Conservation (phyloP, 2,888 invertebrate genomes). For the Nezara viridula region DNA sequence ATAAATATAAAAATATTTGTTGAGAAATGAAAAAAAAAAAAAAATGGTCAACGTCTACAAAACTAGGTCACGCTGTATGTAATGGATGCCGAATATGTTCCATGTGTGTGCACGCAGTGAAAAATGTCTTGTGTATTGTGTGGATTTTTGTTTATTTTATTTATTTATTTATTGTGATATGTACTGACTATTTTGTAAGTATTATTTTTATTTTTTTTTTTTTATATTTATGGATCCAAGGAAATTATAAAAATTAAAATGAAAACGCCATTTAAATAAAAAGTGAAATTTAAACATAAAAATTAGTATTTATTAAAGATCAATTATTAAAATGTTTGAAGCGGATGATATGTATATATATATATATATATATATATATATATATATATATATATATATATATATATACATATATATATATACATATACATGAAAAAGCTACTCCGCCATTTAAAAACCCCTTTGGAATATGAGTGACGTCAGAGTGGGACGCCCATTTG, state of each 20-base stretch:
- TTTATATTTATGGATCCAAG: not conserved
- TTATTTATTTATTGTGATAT: no score
- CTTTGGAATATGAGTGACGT: not conserved
- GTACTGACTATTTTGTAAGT: not conserved
- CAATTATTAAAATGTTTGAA: not conserved
- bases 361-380: no score
- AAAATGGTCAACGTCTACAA: not conserved
- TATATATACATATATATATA: no score
- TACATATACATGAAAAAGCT: not conserved
- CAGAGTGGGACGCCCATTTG: conserved; percentile 23
- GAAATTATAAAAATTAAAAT: no score
- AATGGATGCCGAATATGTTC: not conserved
- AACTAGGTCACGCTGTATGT: not conserved
- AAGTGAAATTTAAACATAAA: not conserved
- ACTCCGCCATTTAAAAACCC: conserved; percentile 20
- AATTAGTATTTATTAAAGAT: not conserved
- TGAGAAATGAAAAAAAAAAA: not conserved
- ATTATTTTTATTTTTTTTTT: not conserved
- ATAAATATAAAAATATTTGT: not conserved
- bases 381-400: no score
- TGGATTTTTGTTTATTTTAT: not conserved
- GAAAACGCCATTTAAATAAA: not conserved
- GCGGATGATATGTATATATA: not conserved
- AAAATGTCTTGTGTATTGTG: conserved; percentile 7
- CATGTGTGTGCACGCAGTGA: not conserved